Evolutionary conservation across 2,888 invertebrate genomes (phyloP).

Genomic region (Anodontia alba): DNA sequence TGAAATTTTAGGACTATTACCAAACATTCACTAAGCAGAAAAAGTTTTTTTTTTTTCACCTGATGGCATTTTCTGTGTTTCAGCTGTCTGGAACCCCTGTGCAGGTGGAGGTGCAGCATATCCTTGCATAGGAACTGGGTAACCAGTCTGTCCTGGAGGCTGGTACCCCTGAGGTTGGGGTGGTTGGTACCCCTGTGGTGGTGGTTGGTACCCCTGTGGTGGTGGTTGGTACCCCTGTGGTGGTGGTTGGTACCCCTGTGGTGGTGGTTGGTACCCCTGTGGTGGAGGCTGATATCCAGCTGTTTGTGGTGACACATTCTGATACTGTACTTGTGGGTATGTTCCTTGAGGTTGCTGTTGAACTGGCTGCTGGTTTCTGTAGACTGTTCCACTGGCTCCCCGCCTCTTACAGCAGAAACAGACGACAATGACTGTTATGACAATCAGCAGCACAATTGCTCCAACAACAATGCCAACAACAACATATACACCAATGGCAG

Average conservation of each 20-base stretch:
- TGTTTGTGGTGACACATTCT: not conserved
- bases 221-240: not conserved
- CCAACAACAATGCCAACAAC: not conserved
- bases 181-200: not conserved
- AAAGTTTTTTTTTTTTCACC: not conserved
- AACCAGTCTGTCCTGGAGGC: not conserved
- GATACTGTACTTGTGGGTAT: conserved; percentile 6
- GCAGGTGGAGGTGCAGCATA: not conserved
- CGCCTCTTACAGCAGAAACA: not conserved
- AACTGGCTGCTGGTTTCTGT: conserved; percentile 10
- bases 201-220: not conserved
- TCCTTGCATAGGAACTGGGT: not conserved
- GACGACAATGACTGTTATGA: not conserved
- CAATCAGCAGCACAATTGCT: not conserved
- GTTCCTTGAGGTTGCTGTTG: not conserved
- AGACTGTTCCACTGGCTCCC: not conserved
- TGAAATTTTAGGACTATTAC: too few species aligned
- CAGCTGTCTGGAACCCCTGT: not conserved
- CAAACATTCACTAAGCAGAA: not conserved
- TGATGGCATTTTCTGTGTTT: not conserved
- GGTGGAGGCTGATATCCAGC: conserved; percentile 6
- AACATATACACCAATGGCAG: not conserved
- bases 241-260: conserved; percentile 1
- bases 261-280: not conserved
- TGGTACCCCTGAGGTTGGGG: conserved; percentile 8